Base-by-base conservation (phyloP, 2,888 invertebrate genomes). In the Formica aserva region DNA sequence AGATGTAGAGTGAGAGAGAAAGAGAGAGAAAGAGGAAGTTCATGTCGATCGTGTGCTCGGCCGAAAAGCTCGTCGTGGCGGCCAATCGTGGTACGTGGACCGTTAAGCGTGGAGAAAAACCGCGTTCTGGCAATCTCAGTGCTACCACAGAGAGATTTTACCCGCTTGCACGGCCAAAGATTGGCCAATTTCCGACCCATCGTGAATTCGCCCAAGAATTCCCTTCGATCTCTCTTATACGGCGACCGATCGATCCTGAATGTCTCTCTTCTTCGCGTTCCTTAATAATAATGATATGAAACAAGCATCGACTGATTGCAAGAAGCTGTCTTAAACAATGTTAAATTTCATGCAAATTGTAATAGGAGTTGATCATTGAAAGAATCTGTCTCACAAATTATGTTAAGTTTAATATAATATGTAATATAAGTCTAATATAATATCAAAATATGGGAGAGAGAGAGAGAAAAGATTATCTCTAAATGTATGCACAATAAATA, bases 111-210 rank as follows among this genome's bases (percentile, higher is more conserved):
- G 55, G 60, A 80, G 86, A 88, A 90, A 88, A 90, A 88, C 86
- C 85, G 83, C 84, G 77, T 81, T 80, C 78, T 67, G 78, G 88
- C 87, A 89, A 91, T 88, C 87, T 87, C 86, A 69, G 65, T 71
- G 83, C 71, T 72, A 82, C 67, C 85, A 71, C 69, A 82, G 69
- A 84, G 74, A 84, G 78, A 87, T 87, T 86, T 86, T 85, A 82
- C 83, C 65, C 48, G 75, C 45, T 32, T 45, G 76, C 62, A 35
- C 82, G 83, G 72, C 77, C 76, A 86, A 85, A 91, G 90, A 91
- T 92, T 90, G 89, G 87, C 89, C 91, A 92, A 91, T 92, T 92
- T 92, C 91, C 90, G 87, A 84, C 75, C 81, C 77, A 85, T 87
- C 86, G 82, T 83, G 80, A 48, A 80, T 80, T 80, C 72, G 45